These are phyloP conservation scores for Aegithalos caudatus DNA, from an alignment of 2,113 vertebrate species.

Conservation along the genomic window DNA sequence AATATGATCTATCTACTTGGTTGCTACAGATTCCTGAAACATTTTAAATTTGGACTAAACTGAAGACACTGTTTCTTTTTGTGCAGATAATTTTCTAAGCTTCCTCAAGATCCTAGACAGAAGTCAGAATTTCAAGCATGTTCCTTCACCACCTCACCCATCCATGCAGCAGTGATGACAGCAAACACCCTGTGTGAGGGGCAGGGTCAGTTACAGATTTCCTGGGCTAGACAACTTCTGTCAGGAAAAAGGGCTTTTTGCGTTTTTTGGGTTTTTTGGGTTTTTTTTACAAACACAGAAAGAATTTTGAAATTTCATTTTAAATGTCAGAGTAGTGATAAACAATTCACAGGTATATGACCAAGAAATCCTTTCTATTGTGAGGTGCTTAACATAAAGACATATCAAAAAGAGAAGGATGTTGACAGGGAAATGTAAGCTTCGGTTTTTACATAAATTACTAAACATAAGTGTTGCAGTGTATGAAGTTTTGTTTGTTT, in stretches of 20 bases:
- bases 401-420: neutral
- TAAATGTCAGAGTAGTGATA: neutral
- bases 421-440: neutral
- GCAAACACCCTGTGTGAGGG: neutral
- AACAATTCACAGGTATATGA: neutral
- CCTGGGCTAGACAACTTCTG: neutral
- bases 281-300: neutral
- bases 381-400: neutral
- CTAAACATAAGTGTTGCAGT: neutral
- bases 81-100: neutral
- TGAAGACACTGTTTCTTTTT: neutral
- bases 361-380: neutral
- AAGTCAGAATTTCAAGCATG: neutral
- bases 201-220: neutral
- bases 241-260: neutral
- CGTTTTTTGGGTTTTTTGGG: too few species aligned
- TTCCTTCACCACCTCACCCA: rapidly evolving
- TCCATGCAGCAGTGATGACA: neutral
- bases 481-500: neutral
- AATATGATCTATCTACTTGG: neutral
- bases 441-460: neutral
- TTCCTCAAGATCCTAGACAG: neutral
- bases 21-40: neutral
- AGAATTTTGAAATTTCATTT: neutral
- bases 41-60: neutral